Evolutionary conservation across 2,888 invertebrate species (phyloP), one percentile per base, ranked within the genome.

Genomic region (Criorhina ranunculi): DNA sequence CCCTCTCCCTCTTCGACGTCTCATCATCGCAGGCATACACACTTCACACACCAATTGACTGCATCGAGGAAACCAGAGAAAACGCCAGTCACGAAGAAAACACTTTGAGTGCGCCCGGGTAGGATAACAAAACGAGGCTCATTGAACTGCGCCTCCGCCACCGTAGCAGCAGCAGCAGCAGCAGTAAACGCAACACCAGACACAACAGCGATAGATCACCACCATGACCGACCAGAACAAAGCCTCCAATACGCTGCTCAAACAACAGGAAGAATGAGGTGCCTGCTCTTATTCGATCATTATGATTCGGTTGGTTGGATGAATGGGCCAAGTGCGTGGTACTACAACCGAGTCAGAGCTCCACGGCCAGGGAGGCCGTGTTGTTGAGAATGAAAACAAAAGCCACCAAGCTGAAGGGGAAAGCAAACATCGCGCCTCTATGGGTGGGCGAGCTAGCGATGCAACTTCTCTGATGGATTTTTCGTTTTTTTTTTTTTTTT

Each of bases 341-440:
- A 69, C 66, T 44, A 57, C 59, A 49, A 49, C 57, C 51, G 40
- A 35, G 33, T 60, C 51, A n/a, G 29, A 51, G 35, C 11, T 17
- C 33, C 15, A 6, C 42, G 11, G 40, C 12, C 29, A 15, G 17
- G 37, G 37, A 57, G 19, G n/a, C 19, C n/a, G 42, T n/a, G 46
- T 62, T 31, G 31, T 80, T 15, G 53, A 80, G 80, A 85, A 85
- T 80, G 85, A 85, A 85, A 85, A 85, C 80, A 80, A 85, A 85
- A 85, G 80, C 85, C 83, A 75, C 29, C 31, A 59, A 64, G 37
- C 57, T 85, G 80, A 85, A 85, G 85, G 75, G 75, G 80, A 85
- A 85, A 85, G 80, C 85, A 85, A 85, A 85, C 80, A 85, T 85
- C 85, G 85, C 85, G 85, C 85, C 80, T 85, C 80, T 75, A 75